Conservation (phyloP, 2,797 vertebrate genomes). For the Sebastes melanostomus region DNA sequence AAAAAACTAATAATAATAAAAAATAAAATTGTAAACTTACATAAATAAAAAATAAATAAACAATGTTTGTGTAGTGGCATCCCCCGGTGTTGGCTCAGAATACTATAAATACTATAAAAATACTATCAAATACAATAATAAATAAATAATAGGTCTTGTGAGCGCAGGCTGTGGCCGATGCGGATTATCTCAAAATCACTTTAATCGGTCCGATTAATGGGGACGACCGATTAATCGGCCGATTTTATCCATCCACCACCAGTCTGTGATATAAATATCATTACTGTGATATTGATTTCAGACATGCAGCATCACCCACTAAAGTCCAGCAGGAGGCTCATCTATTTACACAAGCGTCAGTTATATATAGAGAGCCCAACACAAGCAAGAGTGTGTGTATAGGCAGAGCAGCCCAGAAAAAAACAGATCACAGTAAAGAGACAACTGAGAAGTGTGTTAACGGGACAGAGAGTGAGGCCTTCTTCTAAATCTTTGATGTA, state of each 20-base stretch:
- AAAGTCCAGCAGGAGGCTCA: background rate
- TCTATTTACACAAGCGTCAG: background rate
- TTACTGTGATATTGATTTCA: conserved; percentile 3
- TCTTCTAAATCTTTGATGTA: background rate
- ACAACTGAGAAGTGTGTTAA: conserved; percentile 18
- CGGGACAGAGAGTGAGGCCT: background rate
- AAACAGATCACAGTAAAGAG: background rate
- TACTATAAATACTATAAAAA: no score
- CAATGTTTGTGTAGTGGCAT: background rate
- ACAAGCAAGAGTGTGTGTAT: background rate
- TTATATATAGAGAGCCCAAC: background rate
- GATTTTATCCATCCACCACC: no score
- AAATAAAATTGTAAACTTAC: background rate
- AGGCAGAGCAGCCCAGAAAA: conserved; percentile 12
- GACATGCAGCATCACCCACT: background rate
- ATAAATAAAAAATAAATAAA: background rate
- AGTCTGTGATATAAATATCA: background rate
- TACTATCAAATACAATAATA: background rate
- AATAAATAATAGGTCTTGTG: background rate
- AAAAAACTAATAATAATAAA: no score
- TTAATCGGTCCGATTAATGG: no score
- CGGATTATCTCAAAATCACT: background rate
- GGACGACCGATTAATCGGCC: rapidly evolving
- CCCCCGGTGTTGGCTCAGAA: background rate
- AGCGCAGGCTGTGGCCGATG: background rate